Base-by-base conservation (phyloP, 2,888 invertebrate genomes). In the Ormyrus labotus region DNA sequence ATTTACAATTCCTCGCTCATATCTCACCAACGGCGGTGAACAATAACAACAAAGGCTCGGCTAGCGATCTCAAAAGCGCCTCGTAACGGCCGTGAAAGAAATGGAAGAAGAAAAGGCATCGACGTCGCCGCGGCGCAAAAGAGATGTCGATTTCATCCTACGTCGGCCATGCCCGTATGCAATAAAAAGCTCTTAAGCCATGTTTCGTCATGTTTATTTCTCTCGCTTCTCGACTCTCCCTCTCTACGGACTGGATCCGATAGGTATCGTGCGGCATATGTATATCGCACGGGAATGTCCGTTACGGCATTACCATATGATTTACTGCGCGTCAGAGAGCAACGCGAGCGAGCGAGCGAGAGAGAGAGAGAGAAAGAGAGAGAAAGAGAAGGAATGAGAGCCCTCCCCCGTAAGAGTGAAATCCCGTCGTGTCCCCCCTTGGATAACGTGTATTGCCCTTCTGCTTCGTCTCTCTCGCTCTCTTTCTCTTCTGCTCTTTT, bases 261-360 rank as follows among this genome's bases (percentile, higher is more conserved):
- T 64, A 47, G 10, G 50, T 58, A 65, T 65, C 45, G 50, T 13
- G 13, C 2, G 9, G 48, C 60, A 48, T 60, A 47, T 57, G 13
- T 19, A 55, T 55, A 67, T 51, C 13, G 68, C 60, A 50, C 8
- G 67, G 45, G 61, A 72, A 83, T 75, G 84, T 86, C 86, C 85
- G 86, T 87, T 87, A 86, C 83, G 83, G 82, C 85, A 88, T 89
- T 88, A 89, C 88, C 90, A 90, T 90, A 90, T 90, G 90, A 90
- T 90, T 88, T 87, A 88, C 58, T 60, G 76, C 84, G 85, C 86
- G 85, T 85, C 84, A 57, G 70, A 71, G 61, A 34, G 34, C 34
- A 34, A 34, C 34, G 34, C 34, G 34, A 34, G 34, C 34, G 34
- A 34, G 34, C 34, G 34, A 34, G 34, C 34, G 34, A 34, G 34